Evolutionary conservation across 1,140 invertebrate genomes (phyloP).

Genomic region (Pseudomyrmex cubaensis): DNA sequence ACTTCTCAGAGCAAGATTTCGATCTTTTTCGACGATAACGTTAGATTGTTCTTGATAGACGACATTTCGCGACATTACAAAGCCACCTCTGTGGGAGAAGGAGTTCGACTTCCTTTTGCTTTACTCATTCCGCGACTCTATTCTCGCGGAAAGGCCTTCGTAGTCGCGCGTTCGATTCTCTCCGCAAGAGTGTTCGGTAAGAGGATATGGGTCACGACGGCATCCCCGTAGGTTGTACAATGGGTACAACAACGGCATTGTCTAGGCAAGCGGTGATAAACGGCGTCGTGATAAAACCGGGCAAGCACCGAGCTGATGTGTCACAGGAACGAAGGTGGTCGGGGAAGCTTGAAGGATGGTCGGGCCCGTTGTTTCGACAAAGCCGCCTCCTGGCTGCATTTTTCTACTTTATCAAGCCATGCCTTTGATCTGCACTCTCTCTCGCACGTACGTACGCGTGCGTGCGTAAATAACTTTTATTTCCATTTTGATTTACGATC

Average conservation of each 20-base stretch:
- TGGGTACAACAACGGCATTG: slow-evolving; percentile 75
- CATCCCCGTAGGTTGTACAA: slow-evolving; percentile 66
- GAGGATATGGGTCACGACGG: slow-evolving; percentile 70
- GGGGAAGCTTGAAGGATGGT: slow-evolving; percentile 74
- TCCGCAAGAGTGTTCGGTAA: slow-evolving; percentile 44
- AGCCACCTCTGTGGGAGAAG: background rate
- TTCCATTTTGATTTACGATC: slow-evolving; percentile 65
- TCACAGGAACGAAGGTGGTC: slow-evolving; percentile 48
- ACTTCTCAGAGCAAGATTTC: background rate
- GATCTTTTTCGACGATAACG: slow-evolving; percentile 45
- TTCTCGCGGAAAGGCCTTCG: slow-evolving; percentile 32
- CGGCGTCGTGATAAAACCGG: slow-evolving; percentile 79
- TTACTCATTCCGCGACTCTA: slow-evolving; percentile 42
- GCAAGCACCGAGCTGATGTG: slow-evolving; percentile 74
- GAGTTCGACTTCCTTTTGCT: slow-evolving; percentile 14
- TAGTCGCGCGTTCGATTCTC: slow-evolving; percentile 57
- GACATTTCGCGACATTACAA: slow-evolving; percentile 37
- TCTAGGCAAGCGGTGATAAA: slow-evolving; percentile 79
- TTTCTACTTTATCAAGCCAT: slow-evolving; percentile 72
- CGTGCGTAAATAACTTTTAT: slow-evolving; percentile 71
- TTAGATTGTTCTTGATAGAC: slow-evolving; percentile 46
- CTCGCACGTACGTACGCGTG: background rate
- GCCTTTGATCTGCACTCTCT: slow-evolving; percentile 52
- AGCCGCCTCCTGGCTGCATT: slow-evolving; percentile 68
- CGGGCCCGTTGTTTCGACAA: slow-evolving; percentile 70